These are phyloP conservation scores for Agapornis canus DNA, from an alignment of 2,797 vertebrate species.

Conservation along the genomic window DNA sequence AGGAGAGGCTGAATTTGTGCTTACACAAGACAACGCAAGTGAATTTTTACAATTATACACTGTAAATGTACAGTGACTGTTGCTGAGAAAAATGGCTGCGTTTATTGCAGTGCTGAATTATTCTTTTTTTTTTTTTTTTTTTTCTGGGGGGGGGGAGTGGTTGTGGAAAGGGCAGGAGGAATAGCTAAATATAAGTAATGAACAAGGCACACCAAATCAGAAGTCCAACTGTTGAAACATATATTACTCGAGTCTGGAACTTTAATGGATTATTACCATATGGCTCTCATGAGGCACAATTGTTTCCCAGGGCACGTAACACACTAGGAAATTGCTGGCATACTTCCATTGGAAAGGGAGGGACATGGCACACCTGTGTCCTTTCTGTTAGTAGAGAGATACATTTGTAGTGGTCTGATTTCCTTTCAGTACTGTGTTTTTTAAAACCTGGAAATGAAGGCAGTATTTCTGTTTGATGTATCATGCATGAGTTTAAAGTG, in stretches of 20 bases:
- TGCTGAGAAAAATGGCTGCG: not conserved
- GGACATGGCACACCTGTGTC: not conserved
- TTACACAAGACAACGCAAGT: not conserved
- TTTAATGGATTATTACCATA: not conserved
- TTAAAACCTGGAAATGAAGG: not conserved
- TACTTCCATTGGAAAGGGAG: not conserved
- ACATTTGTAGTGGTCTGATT: not conserved
- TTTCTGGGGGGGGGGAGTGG: fast-evolving
- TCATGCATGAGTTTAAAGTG: not conserved
- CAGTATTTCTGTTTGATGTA: not conserved
- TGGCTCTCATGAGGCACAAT: not conserved
- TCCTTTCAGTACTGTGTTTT: not conserved
- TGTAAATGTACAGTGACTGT: not conserved
- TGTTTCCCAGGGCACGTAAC: not conserved
- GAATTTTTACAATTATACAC: not conserved
- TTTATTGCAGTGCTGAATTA: not conserved
- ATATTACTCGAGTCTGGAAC: not conserved
- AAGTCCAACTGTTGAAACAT: not conserved
- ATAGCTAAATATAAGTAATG: not conserved
- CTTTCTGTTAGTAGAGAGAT: not conserved
- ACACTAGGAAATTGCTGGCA: not conserved
- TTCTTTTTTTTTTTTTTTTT: not conserved
- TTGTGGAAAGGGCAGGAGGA: not conserved
- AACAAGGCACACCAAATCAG: not conserved
- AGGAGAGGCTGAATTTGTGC: not conserved